These are phyloP conservation scores for Augiades crinisus DNA, from an alignment of 2,888 invertebrate species.

Conservation along the genomic window DNA sequence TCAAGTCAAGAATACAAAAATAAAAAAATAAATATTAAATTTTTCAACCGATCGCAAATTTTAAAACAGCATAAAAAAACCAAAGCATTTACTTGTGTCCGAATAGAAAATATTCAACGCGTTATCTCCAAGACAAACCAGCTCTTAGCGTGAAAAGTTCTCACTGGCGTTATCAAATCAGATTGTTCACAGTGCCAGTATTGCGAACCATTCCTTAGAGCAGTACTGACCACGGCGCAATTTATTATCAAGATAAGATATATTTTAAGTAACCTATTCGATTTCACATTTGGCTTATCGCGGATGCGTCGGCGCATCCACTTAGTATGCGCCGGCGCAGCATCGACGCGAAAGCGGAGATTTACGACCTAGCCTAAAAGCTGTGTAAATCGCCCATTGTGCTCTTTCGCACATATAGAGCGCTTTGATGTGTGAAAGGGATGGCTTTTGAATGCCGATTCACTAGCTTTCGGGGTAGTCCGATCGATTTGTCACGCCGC, in stretches of 20 bases:
- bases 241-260: conserved; percentile 27
- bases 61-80: conserved; percentile 2
- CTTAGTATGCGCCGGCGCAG: conserved; percentile 54
- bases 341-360: conserved; percentile 58
- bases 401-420: conserved; percentile 37
- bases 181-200: conserved; percentile 15
- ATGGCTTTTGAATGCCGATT: conserved; percentile 18
- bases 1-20: too few species aligned
- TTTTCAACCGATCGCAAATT: background rate
- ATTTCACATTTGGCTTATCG: conserved; percentile 27
- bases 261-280: conserved; percentile 26
- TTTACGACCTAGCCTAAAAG: conserved; percentile 62
- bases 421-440: conserved; percentile 32
- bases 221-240: conserved; percentile 22
- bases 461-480: conserved; percentile 22
- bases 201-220: conserved; percentile 19
- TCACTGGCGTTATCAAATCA: conserved; percentile 14
- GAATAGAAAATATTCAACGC: conserved; percentile 2
- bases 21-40: background rate
- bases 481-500: conserved; percentile 12
- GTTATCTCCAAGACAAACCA: conserved; percentile 14
- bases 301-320: conserved; percentile 42
- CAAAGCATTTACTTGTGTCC: background rate
- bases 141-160: conserved; percentile 19
- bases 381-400: conserved; percentile 54